Percentiles rank a stretch among this genome's conserved stretches.
Conservation (phyloP, 2,888 invertebrate genomes). For the Idaea straminata region DNA sequence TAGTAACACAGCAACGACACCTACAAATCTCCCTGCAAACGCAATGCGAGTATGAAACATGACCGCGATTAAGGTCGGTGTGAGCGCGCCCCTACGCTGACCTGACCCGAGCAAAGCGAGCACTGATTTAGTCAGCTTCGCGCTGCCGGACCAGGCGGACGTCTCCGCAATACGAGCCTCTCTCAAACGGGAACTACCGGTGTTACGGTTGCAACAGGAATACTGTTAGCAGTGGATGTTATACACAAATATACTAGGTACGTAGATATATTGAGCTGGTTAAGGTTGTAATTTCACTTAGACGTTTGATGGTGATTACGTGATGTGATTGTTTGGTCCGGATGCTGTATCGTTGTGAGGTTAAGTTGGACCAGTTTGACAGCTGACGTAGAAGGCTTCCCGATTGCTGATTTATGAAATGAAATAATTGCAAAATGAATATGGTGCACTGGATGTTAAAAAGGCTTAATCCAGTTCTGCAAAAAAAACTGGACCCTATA, state of each 20-base stretch:
- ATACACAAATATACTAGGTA: constrained; percentile 23
- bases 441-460: too few relatives aligned
- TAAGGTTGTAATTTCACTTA: constrained; percentile 14
- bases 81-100: constrained; percentile 57
- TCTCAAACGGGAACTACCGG: constrained; percentile 35
- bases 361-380: constrained; percentile 19
- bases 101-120: constrained; percentile 72
- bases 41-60: constrained; percentile 24
- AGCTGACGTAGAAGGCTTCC: constrained; percentile 19
- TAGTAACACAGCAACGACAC: constrained; percentile 37
- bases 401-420: not conserved
- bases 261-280: constrained; percentile 8
- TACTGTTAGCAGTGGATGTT: constrained; percentile 21
- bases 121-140: constrained; percentile 78
- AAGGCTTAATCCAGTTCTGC: too few relatives aligned
- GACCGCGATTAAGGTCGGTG: constrained; percentile 26
- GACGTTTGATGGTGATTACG: constrained; percentile 10
- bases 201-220: constrained; percentile 49
- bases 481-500: too few relatives aligned
- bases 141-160: constrained; percentile 64
- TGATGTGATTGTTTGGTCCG: constrained; percentile 15
- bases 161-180: constrained; percentile 37
- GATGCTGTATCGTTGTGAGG: constrained; percentile 21
- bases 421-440: too few relatives aligned
- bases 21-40: constrained; percentile 38